Percentiles rank a stretch among this genome's conserved stretches.
Evolutionary conservation across 2,113 vertebrate genomes (phyloP).

Genomic region (Psammodynastes pulverulentus): DNA sequence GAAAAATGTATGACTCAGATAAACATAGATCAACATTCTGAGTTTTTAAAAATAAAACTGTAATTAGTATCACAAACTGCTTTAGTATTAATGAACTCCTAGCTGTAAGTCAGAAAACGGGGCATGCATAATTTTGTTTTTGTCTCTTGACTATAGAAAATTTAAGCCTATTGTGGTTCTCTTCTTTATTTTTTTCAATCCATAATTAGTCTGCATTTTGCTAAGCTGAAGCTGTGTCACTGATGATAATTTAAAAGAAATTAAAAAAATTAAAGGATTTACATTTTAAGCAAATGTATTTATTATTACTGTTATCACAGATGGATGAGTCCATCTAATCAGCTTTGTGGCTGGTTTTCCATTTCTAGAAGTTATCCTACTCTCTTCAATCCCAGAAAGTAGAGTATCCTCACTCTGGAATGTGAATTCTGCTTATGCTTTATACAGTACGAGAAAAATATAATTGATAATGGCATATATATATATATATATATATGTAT

Average conservation of each 20-base stretch:
- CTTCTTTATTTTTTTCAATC: neutral
- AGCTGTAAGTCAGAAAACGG: neutral
- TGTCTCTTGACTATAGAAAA: slow-evolving; percentile 16
- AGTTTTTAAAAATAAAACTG: neutral
- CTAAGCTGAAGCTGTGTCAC: slow-evolving; percentile 25
- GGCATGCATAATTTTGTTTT: neutral
- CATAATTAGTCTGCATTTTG: slow-evolving; percentile 43
- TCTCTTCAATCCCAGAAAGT: neutral
- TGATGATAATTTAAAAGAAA: neutral
- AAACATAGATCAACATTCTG: neutral
- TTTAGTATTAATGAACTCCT: slow-evolving; percentile 1
- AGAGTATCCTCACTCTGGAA: neutral
- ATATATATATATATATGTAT: too few relatives aligned
- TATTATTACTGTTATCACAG: neutral
- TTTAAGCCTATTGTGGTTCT: neutral
- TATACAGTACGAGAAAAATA: neutral
- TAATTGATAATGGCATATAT: neutral
- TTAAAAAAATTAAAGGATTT: neutral
- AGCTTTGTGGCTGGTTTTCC: neutral
- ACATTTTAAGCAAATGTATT: neutral
- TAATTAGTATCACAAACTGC: slow-evolving; percentile 22
- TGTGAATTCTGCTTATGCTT: neutral
- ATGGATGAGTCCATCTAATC: neutral
- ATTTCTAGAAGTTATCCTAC: neutral
- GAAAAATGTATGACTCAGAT: neutral